These are phyloP conservation scores for Platyscapa corneri DNA, from an alignment of 1,140 invertebrate genomes.

Conservation along the genomic window DNA sequence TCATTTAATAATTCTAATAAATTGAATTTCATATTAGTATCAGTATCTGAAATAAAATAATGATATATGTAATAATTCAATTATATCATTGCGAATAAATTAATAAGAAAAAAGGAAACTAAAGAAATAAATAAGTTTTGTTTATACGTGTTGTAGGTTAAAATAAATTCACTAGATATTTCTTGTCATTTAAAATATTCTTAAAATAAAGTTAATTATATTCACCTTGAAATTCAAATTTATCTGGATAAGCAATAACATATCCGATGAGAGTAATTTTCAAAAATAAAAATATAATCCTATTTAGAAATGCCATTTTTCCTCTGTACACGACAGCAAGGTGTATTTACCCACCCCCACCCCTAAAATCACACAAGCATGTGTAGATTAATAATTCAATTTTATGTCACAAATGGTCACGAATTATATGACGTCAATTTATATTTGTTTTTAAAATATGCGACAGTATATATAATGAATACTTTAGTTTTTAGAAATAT, in stretches of 20 bases:
- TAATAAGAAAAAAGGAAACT: neutral
- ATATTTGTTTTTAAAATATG: neutral
- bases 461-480: neutral
- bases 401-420: constrained; percentile 19
- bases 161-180: neutral
- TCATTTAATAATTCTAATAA: constrained; percentile 44
- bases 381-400: neutral
- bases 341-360: neutral
- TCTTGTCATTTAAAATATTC: neutral
- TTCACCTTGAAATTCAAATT: constrained; percentile 48
- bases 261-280: constrained; percentile 16
- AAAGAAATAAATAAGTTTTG: neutral
- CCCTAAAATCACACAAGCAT: neutral
- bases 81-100: neutral
- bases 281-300: constrained; percentile 27
- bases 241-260: constrained; percentile 44
- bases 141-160: constrained; percentile 29
- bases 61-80: neutral
- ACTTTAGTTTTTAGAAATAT: neutral
- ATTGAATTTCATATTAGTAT: constrained; percentile 49
- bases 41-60: constrained; percentile 49
- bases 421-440: constrained; percentile 5
- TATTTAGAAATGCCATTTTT: constrained; percentile 39
- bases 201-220: constrained; percentile 4
- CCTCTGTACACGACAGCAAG: constrained; percentile 13